Percentiles rank a stretch among this genome's conserved stretches.
Evolutionary conservation across 2,888 invertebrate genomes (phyloP).

Genomic region (Diloba caeruleocephala): DNA sequence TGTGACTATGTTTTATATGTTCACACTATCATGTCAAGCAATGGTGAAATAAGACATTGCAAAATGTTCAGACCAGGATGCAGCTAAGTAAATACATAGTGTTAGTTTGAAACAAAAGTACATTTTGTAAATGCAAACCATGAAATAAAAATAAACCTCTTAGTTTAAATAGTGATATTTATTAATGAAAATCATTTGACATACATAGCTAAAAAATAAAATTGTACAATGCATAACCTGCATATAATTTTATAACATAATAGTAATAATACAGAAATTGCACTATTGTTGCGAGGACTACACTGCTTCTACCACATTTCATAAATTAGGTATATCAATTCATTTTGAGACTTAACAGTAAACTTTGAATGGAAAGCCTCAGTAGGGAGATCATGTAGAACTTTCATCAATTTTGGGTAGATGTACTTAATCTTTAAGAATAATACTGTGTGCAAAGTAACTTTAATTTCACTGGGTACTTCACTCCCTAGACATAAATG

Average conservation of each 20-base stretch:
- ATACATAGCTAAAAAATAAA: conserved; percentile 87
- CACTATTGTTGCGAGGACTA: conserved; percentile 89
- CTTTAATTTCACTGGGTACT: conserved; percentile 82
- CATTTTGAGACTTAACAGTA: conserved; percentile 73
- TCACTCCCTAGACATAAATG: conserved; percentile 64
- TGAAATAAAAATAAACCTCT: conserved; percentile 82
- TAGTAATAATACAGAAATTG: conserved; percentile 82
- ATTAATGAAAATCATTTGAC: conserved; percentile 85
- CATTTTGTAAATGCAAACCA: conserved; percentile 77
- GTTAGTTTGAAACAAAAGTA: conserved; percentile 63
- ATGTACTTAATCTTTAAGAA: conserved; percentile 75
- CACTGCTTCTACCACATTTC: conserved; percentile 81
- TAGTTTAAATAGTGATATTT: conserved; percentile 85
- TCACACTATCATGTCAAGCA: no score
- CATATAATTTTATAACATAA: conserved; percentile 84
- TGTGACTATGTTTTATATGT: no score
- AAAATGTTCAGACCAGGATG: no score
- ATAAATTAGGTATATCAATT: conserved; percentile 75
- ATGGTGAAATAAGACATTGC: no score
- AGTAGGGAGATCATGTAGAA: conserved; percentile 78
- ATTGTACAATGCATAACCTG: conserved; percentile 87
- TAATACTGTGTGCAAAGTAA: conserved; percentile 86
- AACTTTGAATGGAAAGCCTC: conserved; percentile 77
- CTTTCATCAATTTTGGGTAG: conserved; percentile 76
- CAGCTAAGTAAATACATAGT: conserved; percentile 63